Base-by-base conservation (phyloP, 2,888 invertebrate species). In the Apodemia zela region DNA sequence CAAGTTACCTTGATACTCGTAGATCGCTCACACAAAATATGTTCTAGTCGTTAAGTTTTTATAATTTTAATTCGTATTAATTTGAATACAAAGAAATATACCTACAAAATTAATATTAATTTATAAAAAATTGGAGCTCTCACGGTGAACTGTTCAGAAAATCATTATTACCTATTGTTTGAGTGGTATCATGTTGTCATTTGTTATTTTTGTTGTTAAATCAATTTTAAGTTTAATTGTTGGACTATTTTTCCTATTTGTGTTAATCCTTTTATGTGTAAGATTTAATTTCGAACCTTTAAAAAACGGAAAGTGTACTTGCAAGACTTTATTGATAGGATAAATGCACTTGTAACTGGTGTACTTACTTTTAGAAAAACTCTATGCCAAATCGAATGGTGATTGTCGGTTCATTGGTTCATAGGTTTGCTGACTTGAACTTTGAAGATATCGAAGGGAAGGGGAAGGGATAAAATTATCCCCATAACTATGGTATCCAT, bases 321-420 rank as follows among this genome's bases (percentile, higher is more conserved):
- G 86, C 57, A 76, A 76, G 45, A 76, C 70, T 0, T 75, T 77
- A 42, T 67, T 90, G 3, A 66, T 81, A 3, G 94, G 93, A 51
- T 95, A 96, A 92, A 87, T 57, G 93, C 93, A 0, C 92, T 97
- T 49, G 89, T 97, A 8, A 97, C 97, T 0, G 97, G 97, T 7
- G 94, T 93, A 94, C 71, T 83, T 96, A 29, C 82, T 96, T 3
- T 69, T 93, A 45, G 88, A 93, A 75, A 87, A 84, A 72, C 70
- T 93, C 90, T 0, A 77, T 77, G 25, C 85, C 88, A 0, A 88
- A 90, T 61, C 77, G 93, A 0, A 85, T 93, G 1, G 75, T 93
- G 0, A 82, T 84, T 3, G 86, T 92, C 0, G 83, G 91, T 0
- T 93, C 93, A 0, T 70, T 74, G 25, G 67, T 76, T 0, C 85